Evolutionary conservation across 1,140 invertebrate species (phyloP).

Genomic region (Uloborus diversus): DNA sequence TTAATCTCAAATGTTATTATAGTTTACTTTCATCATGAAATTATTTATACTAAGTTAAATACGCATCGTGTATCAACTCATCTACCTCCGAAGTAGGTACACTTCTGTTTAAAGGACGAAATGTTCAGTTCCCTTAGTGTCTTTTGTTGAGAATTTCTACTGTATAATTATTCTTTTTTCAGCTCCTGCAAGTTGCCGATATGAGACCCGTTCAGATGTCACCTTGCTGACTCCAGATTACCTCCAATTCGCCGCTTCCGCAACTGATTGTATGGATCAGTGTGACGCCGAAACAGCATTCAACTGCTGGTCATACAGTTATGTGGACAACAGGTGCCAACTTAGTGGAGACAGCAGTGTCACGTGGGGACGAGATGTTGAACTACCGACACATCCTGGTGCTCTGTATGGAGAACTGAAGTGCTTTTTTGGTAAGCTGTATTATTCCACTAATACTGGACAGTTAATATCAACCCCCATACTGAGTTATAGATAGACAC

Average conservation of each 20-base stretch:
- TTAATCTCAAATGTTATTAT: too few species aligned
- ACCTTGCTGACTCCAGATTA: slow-evolving; percentile 68
- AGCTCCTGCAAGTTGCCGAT: slow-evolving; percentile 68
- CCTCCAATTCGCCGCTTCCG: slow-evolving; percentile 66
- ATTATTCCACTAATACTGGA: too few species aligned
- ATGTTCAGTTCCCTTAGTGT: too few species aligned
- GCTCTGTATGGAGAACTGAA: slow-evolving; percentile 66
- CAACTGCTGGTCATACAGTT: slow-evolving; percentile 66
- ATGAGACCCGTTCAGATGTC: slow-evolving; percentile 64
- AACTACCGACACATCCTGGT: slow-evolving; percentile 57
- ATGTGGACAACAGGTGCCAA: slow-evolving; percentile 66
- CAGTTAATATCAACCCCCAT: too few species aligned
- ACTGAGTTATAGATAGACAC: too few species aligned
- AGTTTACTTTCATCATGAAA: too few species aligned
- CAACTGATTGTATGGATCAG: slow-evolving; percentile 67
- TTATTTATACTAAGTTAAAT: too few species aligned
- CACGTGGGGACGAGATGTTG: slow-evolving; percentile 61
- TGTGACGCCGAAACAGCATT: slow-evolving; percentile 66
- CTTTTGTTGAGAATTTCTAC: too few species aligned
- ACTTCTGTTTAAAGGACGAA: too few species aligned
- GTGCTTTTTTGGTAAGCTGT: slow-evolving; percentile 63
- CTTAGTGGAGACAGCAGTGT: slow-evolving; percentile 68
- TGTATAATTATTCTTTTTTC: too few species aligned
- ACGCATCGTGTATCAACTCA: too few species aligned
- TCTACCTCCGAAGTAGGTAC: too few species aligned